Evolutionary conservation across 2,888 invertebrate genomes (phyloP).

Genomic region (Belgica antarctica): DNA sequence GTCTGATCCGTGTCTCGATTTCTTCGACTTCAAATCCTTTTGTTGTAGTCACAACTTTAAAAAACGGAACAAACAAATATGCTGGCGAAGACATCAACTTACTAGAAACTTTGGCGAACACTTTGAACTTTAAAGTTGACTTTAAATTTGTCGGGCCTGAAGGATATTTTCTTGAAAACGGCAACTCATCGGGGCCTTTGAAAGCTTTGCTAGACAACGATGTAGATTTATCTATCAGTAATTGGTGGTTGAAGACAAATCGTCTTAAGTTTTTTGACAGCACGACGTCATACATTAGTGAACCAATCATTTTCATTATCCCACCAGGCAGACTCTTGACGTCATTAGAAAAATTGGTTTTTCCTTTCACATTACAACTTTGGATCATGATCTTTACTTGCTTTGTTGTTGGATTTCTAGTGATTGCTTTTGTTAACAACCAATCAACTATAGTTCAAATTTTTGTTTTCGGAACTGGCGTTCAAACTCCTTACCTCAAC

Average conservation of each 20-base stretch:
- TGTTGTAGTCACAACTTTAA: background rate
- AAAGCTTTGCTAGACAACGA: background rate
- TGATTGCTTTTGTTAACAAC: background rate
- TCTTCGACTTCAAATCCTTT: background rate
- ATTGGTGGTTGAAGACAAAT: background rate
- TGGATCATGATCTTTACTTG: constrained; percentile 17
- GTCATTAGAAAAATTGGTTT: constrained; percentile 4
- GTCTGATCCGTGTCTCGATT: constrained; percentile 17
- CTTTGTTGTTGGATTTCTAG: constrained; percentile 5
- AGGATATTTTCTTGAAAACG: constrained; percentile 12
- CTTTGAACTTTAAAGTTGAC: constrained; percentile 11
- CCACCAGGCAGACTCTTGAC: background rate
- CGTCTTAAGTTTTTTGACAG: constrained; percentile 19
- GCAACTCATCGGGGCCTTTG: constrained; percentile 1
- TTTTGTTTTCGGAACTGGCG: constrained; percentile 17
- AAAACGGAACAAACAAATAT: background rate
- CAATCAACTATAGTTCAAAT: background rate
- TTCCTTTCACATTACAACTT: background rate
- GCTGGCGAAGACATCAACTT: constrained; percentile 22
- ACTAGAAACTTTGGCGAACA: background rate
- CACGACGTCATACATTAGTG: constrained; percentile 12
- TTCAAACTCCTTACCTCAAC: background rate
- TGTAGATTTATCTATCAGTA: background rate
- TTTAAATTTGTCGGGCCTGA: background rate
- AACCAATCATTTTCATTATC: background rate